Base-by-base conservation (phyloP, 1,140 invertebrate genomes). In the Papilio polyxenes region DNA sequence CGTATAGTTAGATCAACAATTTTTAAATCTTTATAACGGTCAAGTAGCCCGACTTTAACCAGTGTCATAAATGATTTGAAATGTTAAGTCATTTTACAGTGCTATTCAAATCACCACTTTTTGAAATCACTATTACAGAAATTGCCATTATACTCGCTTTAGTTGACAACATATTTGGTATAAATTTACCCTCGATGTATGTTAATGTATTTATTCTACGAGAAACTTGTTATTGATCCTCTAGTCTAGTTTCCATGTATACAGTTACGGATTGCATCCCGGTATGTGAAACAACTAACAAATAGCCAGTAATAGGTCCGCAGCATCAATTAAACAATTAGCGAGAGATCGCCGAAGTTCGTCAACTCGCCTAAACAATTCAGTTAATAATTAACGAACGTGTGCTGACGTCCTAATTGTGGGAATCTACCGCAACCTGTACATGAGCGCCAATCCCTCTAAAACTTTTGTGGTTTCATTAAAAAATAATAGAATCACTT, bases 281-380 rank as follows among this genome's bases (percentile, higher is more conserved):
- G 40, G 78, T 40, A 80, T 9, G 44, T 20, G 44, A 48, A 65
- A 48, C 77, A 37, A 56, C 23, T 59, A 80, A 65, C 78, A 65
- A 80, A 80, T 80, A 69, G 78, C 23, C 59, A 17, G 78, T 80
- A 79, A 79, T 79, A 80, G 78, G 78, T 80, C 59, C 49, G 69
- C 78, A 44, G 78, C 56, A 80, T 62, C 56, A 69, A 80, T 80
- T 80, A 80, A 80, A 80, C 78, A 80, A 80, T 80, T 80, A 80
- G 78, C 59, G 78, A 65, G 56, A 69, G 78, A 80, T 80, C 56
- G 78, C 56, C 40, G 56, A 80, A 80, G 78, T 80, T 80, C 78
- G 78, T 80, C 78, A 80, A 80, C 78, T 80, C 56, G 37, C 37
- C 59, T 80, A 80, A 80, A 80, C 78, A 80, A 80, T 80, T 80